Base-by-base conservation (phyloP, 2,113 vertebrate species). In the Pedetes capensis region DNA sequence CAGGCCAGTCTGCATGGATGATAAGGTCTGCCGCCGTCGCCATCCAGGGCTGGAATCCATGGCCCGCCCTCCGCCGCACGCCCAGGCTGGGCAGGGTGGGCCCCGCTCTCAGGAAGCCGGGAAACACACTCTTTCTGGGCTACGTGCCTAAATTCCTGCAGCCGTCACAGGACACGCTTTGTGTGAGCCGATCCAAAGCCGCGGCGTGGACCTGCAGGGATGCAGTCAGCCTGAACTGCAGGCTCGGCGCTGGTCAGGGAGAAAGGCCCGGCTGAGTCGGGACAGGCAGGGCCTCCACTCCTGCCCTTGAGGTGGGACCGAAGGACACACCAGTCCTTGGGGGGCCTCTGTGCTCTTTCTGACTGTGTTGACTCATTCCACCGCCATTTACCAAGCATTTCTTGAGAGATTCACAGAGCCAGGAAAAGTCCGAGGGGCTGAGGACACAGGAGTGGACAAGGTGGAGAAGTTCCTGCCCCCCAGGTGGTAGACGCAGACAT, bases 111-210 rank as follows among this genome's bases (percentile, higher is more conserved):
- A 96, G 96, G 96, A 97, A 96, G 97, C 97, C 97, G 97, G 96
- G 96, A 97, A 98, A 98, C 97, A 98, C 97, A 98, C 98, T 97
- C 96, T 97, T 98, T 97, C 98, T 98, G 98, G 98, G 98, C 98
- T 97, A 97, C 96, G 96, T 98, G 98, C 98, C 98, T 97, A 98
- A 97, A 98, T 98, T 98, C 98, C 97, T 98, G 92, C 95, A 98
- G 97, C 97, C 98, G 98, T 98, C 98, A 98, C 97, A 98, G 98
- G 98, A 98, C 97, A 97, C 93, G 96, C 97, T 98, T 96, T 97
- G 93, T 97, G 96, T 97, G 98, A 93, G 98, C 96, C n/a, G 91
- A 95, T 97, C 95, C 95, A 96, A 96, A 95, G 95, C 97, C 98
- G 97, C 97, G 96, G 97, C 64, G 66, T 97, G 95, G 96, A 97